These are phyloP conservation scores for Tethea ocularis DNA, from an alignment of 2,888 invertebrate species.

Conservation along the genomic window DNA sequence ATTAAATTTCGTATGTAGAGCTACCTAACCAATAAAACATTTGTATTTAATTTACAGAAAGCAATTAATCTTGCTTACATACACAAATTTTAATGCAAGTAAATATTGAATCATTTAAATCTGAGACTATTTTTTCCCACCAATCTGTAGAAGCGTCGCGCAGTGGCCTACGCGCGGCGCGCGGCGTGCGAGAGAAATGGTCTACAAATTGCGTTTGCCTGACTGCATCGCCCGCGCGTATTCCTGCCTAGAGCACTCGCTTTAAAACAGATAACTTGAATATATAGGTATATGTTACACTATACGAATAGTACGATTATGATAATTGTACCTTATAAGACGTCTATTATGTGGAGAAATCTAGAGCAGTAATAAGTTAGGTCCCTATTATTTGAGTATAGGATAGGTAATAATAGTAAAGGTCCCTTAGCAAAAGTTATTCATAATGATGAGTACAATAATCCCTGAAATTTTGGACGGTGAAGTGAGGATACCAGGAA, in stretches of 20 bases:
- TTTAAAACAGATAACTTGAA: constrained; percentile 32
- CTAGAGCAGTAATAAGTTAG: too few relatives aligned
- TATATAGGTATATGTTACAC: constrained; percentile 26
- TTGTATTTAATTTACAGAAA: too few relatives aligned
- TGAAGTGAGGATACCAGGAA: too few relatives aligned
- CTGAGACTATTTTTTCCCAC: constrained; percentile 41
- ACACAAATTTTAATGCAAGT: neutral
- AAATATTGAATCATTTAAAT: neutral
- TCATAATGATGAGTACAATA: too few relatives aligned
- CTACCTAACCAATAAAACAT: too few relatives aligned
- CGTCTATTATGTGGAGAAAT: neutral
- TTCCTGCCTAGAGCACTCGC: constrained; percentile 38
- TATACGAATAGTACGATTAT: constrained; percentile 16
- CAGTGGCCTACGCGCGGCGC: too few relatives aligned
- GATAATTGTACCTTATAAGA: neutral
- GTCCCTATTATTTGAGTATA: too few relatives aligned
- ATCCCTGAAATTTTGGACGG: too few relatives aligned
- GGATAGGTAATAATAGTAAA: too few relatives aligned
- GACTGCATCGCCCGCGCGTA: constrained; percentile 49
- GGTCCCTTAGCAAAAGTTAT: too few relatives aligned
- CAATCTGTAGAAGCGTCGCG: constrained; percentile 67
- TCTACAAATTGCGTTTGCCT: constrained; percentile 72
- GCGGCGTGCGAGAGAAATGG: constrained; percentile 69
- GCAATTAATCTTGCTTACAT: too few relatives aligned
- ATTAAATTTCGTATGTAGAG: too few relatives aligned